A percentile compares a stretch with the other conserved stretches of the same genome.
phyloP scores from a whole-genome alignment of 2,113 vertebrate genomes.

The Carassius gibelio region DNA sequence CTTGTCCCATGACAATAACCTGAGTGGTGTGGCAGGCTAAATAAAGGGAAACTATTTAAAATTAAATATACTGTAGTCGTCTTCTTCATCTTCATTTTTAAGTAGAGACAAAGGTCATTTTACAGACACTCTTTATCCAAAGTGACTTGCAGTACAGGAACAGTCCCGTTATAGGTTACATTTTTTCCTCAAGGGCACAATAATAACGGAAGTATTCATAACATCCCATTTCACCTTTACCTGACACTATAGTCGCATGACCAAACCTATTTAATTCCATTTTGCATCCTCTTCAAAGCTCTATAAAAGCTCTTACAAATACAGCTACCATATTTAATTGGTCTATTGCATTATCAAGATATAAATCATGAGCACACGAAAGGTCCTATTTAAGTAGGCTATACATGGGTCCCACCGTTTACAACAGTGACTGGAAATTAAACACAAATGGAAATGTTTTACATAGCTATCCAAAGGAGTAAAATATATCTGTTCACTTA shows the following conservation, averaged over 20 bases:
- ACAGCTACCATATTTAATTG: neutral
- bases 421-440: neutral
- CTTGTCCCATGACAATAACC: slow-evolving; percentile 62
- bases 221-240: neutral
- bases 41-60: slow-evolving; percentile 72
- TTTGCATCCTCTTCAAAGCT: neutral
- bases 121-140: neutral
- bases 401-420: neutral
- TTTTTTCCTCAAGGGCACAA: neutral
- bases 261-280: neutral
- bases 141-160: neutral
- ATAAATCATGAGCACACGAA: neutral
- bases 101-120: neutral
- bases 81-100: neutral
- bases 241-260: neutral
- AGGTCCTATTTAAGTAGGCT: neutral
- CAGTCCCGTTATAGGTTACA: neutral
- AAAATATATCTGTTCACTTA: neutral
- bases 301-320: neutral
- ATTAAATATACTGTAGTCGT: slow-evolving; percentile 31
- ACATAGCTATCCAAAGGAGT: neutral
- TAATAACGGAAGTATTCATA: neutral
- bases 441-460: neutral
- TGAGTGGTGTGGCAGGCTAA: slow-evolving; percentile 72
- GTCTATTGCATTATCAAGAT: neutral